These are phyloP conservation scores for Amazona finschi DNA, from an alignment of 2,797 vertebrate genomes.

Conservation along the genomic window DNA sequence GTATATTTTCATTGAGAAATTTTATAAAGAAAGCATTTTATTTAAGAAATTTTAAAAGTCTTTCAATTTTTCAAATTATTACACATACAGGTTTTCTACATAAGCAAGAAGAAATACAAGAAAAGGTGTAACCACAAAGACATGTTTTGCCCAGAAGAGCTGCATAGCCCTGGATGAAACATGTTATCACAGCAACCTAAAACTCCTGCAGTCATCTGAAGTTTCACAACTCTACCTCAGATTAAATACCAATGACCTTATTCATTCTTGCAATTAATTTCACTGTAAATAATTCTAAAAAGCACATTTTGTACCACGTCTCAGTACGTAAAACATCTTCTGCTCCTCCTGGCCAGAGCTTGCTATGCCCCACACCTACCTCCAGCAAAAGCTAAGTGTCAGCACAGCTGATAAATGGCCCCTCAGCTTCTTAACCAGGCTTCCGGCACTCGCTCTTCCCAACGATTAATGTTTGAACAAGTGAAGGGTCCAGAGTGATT, in stretches of 20 bases:
- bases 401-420: not conserved
- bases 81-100: not conserved
- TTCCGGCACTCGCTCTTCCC: not conserved
- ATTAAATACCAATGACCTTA: slow-evolving; percentile 1
- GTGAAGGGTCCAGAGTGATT: not conserved
- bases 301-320: not conserved
- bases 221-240: not conserved
- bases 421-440: not conserved
- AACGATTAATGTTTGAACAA: not conserved
- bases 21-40: not conserved
- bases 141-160: not conserved
- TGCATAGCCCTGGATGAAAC: not conserved
- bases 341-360: not conserved
- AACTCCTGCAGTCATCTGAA: not conserved
- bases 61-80: not conserved
- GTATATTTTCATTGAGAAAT: not conserved
- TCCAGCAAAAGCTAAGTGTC: not conserved
- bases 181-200: not conserved
- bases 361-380: not conserved
- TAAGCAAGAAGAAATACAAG: not conserved
- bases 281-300: not conserved
- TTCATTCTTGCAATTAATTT: slow-evolving; percentile 13
- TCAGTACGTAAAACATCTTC: not conserved
- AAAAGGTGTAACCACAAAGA: not conserved
- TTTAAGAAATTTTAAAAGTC: not conserved